These are phyloP conservation scores for Cecropterus lyciades DNA, from an alignment of 1,140 invertebrate genomes.

Conservation along the genomic window DNA sequence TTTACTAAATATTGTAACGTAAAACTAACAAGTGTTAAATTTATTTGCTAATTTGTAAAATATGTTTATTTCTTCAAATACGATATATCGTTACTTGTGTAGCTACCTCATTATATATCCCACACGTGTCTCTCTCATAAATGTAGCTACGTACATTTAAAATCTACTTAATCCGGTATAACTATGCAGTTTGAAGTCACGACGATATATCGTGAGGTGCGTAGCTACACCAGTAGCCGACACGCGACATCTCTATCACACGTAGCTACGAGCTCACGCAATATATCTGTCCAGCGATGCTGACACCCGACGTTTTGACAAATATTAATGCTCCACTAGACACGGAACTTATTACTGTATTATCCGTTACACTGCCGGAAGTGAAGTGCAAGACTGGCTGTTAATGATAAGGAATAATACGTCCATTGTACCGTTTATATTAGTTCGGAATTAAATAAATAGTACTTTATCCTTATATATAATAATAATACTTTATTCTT, in stretches of 20 bases:
- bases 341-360: conserved; percentile 40
- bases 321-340: conserved; percentile 49
- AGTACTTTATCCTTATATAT: no score
- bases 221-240: background rate
- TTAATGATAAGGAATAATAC: conserved; percentile 28
- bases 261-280: conserved; percentile 14
- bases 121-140: no score
- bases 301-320: conserved; percentile 46
- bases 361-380: conserved; percentile 15
- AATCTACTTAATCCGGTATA: no score
- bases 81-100: no score
- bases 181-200: no score
- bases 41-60: no score
- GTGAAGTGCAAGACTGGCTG: conserved; percentile 19
- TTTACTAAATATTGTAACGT: no score
- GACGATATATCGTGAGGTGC: background rate
- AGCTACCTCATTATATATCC: background rate
- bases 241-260: conserved; percentile 7
- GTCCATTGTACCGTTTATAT: background rate
- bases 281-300: conserved; percentile 38
- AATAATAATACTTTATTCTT: no score
- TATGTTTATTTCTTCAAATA: no score
- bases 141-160: no score
- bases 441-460: background rate
- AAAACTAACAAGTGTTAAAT: no score